A percentile compares a stretch with the other conserved stretches of the same genome.
Evolutionary conservation across 2,888 invertebrate species (phyloP).

Genomic region (Linnaemya vulpina): DNA sequence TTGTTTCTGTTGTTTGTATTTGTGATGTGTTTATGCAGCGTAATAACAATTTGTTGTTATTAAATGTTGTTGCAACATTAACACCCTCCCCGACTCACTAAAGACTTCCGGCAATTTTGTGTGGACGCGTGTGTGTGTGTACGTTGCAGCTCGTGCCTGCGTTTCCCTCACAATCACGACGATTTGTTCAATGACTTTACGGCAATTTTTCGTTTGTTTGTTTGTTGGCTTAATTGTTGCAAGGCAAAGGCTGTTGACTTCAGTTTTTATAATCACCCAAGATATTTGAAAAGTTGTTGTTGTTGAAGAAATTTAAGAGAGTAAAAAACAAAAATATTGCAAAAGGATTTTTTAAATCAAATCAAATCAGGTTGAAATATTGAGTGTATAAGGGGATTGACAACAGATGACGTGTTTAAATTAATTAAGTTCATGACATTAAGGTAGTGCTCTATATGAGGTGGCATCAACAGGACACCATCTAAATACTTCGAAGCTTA

Average conservation of each 20-base stretch:
- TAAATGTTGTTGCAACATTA: conserved; percentile 43
- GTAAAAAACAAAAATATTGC: no score
- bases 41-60: conserved; percentile 46
- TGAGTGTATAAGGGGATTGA: no score
- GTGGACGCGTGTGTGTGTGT: not conserved
- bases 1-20: not conserved
- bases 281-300: not conserved
- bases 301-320: not conserved
- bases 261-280: not conserved
- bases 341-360: no score
- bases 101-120: not conserved
- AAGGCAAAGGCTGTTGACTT: conserved; percentile 22
- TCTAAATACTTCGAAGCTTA: no score
- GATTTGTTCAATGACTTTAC: conserved; percentile 44
- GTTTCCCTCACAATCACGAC: conserved; percentile 8
- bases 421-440: no score
- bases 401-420: no score
- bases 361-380: no score
- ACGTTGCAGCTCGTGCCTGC: not conserved
- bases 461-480: no score
- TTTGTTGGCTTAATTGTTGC: not conserved
- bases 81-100: conserved; percentile 1
- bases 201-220: not conserved
- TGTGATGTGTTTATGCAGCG: conserved; percentile 19
- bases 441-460: no score